Conservation (phyloP, 1,140 invertebrate species). For the Hycleus phaleratus region DNA sequence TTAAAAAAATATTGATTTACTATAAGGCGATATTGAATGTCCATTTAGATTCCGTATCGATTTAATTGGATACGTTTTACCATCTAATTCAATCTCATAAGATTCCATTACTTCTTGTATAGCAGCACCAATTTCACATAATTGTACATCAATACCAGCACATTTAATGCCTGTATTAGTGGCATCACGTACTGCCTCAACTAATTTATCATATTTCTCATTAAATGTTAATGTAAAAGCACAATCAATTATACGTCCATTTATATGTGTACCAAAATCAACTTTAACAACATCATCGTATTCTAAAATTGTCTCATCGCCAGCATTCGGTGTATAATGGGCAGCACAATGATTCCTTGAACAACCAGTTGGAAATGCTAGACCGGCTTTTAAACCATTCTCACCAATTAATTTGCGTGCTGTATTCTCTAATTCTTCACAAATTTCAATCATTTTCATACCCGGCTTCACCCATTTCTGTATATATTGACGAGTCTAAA, state of each 20-base stretch:
- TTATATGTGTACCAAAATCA: constrained; percentile 99
- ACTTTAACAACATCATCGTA: constrained; percentile 99
- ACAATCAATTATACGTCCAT: constrained; percentile 98
- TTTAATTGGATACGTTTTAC: constrained; percentile 94
- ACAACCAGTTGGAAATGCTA: constrained; percentile 98
- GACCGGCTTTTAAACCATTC: constrained; percentile 89
- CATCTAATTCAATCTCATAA: constrained; percentile 96
- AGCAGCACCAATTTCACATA: constrained; percentile 95
- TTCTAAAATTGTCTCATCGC: constrained; percentile 88
- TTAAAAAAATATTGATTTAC: constrained; percentile 45
- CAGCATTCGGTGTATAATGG: constrained; percentile 98
- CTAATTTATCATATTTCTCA: constrained; percentile 89
- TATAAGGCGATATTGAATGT: constrained; percentile 95
- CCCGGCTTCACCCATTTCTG: constrained; percentile 90
- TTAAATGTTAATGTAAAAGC: constrained; percentile 97
- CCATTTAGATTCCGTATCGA: constrained; percentile 98
- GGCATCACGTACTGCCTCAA: constrained; percentile 94
- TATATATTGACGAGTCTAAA: constrained; percentile 77
- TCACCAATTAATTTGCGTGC: constrained; percentile 89
- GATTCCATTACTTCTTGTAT: constrained; percentile 99
- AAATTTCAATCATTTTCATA: constrained; percentile 99
- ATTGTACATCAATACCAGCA: constrained; percentile 84
- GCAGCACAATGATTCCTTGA: constrained; percentile 98
- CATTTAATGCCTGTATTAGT: constrained; percentile 94
- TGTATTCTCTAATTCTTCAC: constrained; percentile 90